Base-by-base conservation (phyloP, 1,140 invertebrate species). In the Cydia splendana region DNA sequence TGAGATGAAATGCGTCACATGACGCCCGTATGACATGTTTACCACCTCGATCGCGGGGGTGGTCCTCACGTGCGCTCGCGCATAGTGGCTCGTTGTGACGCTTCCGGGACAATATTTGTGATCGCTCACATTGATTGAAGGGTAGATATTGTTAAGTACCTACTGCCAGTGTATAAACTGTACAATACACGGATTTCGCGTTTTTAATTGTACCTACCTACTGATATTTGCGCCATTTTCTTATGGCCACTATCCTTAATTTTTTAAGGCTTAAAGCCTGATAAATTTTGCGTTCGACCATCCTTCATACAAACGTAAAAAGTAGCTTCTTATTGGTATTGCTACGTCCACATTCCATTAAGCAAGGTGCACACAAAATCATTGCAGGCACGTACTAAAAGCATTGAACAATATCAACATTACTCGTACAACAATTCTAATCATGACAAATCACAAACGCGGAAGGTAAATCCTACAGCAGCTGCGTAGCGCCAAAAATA, bases 51-150 rank as follows among this genome's bases (percentile, higher is more conserved):
- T 62, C 57, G 57, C 20, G 78, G 79, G 84, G 79, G 84, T 85
- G 84, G 84, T 82, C 82, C 76, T 28, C 34, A 48, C 79, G 81
- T 82, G 80, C 81, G 82, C 80, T 57, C 65, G 34, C n/a, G 30
- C 67, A 71, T 71, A 71, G 30, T 42, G 67, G 71, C 74, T 77
- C 57, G 67, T 62, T 62, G 57, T 62, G 20, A 62, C 67, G 71
- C 84, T 85, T 85, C 84, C 82, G 84, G 79, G 76, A 79, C 53
- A 74, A 78, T 78, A 81, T 78, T 82, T 84, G 79, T 76, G 76
- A 77, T 77, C 71, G 34, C 67, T 38, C 28, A 38, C 51, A n/a
- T 67, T 42, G 38, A 71, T 71, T n/a, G 67, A 38, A 71, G 67
- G 67, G 67, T 71, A 71, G 67, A 71, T 71, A 71, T 38, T 62